A percentile compares a stretch with the other conserved stretches of the same genome.
Evolutionary conservation across 2,888 invertebrate genomes (phyloP).

Genomic region (Drosophila suboccidentalis): DNA sequence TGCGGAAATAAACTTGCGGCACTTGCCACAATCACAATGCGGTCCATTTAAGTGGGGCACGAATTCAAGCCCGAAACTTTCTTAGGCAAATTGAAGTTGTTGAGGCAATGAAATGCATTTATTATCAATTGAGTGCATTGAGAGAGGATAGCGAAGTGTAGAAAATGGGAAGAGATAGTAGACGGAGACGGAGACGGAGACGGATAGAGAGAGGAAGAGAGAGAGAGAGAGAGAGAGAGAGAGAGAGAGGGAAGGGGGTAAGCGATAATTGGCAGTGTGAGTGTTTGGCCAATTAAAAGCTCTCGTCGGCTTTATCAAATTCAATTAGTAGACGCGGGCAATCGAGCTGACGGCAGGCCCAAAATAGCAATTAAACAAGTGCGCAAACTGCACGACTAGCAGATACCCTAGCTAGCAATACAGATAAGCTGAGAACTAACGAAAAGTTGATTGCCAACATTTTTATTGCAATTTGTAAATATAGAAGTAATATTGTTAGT

Average conservation of each 20-base stretch:
- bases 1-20: constrained; percentile 45
- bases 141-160: background rate
- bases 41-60: constrained; percentile 38
- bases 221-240: background rate
- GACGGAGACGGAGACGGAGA: background rate
- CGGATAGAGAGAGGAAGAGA: no score
- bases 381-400: background rate
- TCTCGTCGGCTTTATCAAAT: constrained; percentile 67
- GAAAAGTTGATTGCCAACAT: background rate
- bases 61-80: constrained; percentile 20
- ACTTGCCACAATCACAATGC: constrained; percentile 46
- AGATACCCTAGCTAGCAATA: constrained; percentile 4
- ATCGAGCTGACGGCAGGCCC: constrained; percentile 20
- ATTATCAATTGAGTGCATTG: constrained; percentile 25
- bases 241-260: background rate
- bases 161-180: background rate
- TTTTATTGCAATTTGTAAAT: no score
- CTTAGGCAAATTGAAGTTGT: constrained; percentile 36
- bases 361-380: constrained; percentile 14
- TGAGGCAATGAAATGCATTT: constrained; percentile 39
- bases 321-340: constrained; percentile 62
- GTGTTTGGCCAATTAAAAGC: constrained; percentile 71
- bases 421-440: background rate
- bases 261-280: constrained; percentile 51
- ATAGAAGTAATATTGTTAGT: no score